Conservation (phyloP, 1,140 invertebrate species). For the Hyles euphorbiae region DNA sequence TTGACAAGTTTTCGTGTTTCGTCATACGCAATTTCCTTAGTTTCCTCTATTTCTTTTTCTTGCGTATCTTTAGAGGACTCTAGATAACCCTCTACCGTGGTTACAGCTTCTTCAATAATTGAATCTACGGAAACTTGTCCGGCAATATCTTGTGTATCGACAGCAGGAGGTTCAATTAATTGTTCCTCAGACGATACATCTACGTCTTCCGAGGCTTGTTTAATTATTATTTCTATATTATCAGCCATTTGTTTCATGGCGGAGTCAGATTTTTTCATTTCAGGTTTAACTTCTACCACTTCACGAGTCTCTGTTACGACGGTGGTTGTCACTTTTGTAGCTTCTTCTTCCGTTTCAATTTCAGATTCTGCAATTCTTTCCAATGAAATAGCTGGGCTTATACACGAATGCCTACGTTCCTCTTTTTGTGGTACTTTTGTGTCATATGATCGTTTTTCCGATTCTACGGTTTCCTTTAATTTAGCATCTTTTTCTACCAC, state of each 20-base stretch:
- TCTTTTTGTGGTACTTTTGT: constrained; percentile 65
- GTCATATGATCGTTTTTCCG: constrained; percentile 64
- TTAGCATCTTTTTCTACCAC: constrained; percentile 56
- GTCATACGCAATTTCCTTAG: constrained; percentile 37
- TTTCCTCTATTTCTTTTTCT: constrained; percentile 31
- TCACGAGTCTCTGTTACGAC: constrained; percentile 17
- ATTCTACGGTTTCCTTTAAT: constrained; percentile 53
- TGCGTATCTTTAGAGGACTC: constrained; percentile 40
- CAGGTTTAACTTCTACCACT: constrained; percentile 25
- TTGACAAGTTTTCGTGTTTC: constrained; percentile 45
- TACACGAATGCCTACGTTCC: constrained; percentile 65
- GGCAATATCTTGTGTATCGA: constrained; percentile 37
- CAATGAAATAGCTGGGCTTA: constrained; percentile 67
- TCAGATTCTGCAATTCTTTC: constrained; percentile 68
- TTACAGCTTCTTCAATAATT: constrained; percentile 65
- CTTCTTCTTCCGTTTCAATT: constrained; percentile 59
- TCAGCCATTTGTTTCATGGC: constrained; percentile 72
- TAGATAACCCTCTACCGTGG: constrained; percentile 57
- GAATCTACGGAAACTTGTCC: constrained; percentile 62
- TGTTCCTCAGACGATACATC: constrained; percentile 60
- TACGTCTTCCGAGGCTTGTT: constrained; percentile 67
- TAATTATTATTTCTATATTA: constrained; percentile 72
- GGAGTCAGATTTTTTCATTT: constrained; percentile 66
- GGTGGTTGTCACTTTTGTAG: constrained; percentile 19
- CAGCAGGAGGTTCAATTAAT: constrained; percentile 21